These are phyloP conservation scores for Triplophysa rosa DNA, from an alignment of 2,113 vertebrate genomes.

Conservation along the genomic window DNA sequence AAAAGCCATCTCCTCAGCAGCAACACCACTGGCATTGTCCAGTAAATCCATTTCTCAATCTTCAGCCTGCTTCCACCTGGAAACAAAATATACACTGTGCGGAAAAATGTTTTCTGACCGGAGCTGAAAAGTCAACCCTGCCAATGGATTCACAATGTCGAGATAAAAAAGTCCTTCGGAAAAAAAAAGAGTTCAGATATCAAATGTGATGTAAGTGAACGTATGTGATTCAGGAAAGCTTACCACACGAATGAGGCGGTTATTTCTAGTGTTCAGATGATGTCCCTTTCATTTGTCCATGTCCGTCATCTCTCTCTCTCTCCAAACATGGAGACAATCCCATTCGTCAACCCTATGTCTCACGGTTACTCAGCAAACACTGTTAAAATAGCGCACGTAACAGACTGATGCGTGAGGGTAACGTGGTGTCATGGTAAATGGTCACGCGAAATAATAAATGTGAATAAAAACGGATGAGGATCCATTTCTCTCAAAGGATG, in stretches of 20 bases:
- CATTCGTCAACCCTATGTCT: not conserved
- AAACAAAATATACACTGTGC: constrained; percentile 3
- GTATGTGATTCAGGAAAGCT: not conserved
- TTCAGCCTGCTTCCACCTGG: not conserved
- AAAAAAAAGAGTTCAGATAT: not conserved
- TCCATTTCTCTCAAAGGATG: not conserved
- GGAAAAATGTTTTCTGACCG: not conserved
- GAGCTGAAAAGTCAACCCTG: not conserved
- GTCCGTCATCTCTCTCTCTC: not conserved
- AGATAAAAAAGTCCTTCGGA: not conserved
- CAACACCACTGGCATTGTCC: constrained; percentile 71
- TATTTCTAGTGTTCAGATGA: not conserved
- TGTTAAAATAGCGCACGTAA: not conserved
- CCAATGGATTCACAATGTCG: not conserved
- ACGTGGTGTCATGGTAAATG: not conserved
- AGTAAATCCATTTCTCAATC: constrained; percentile 80
- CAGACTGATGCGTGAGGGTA: not conserved
- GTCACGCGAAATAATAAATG: not conserved
- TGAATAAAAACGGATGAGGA: not conserved
- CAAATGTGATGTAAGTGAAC: not conserved
- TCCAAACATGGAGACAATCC: not conserved
- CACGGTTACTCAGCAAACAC: not conserved
- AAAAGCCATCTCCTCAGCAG: constrained; percentile 77
- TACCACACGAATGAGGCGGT: not conserved
- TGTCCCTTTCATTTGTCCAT: not conserved